Conservation (phyloP, 2,797 vertebrate genomes). For the Heliangelus exortis region DNA sequence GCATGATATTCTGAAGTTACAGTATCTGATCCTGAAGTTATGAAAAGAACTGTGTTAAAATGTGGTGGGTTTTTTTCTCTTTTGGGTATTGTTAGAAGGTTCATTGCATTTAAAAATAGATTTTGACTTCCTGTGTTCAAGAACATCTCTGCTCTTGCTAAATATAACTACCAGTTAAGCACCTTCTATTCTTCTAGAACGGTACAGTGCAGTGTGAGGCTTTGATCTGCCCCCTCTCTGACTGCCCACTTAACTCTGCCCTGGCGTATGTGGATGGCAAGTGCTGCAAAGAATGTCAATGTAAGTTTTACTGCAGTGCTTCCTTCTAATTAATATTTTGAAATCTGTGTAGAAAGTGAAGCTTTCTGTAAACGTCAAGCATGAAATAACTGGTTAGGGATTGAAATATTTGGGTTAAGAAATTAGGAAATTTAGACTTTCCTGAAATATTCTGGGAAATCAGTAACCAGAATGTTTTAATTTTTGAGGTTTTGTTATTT, state of each 20-base stretch:
- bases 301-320: slow-evolving; percentile 81
- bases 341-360: background rate
- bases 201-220: slow-evolving; percentile 92
- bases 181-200: slow-evolving; percentile 82
- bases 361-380: background rate
- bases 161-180: background rate
- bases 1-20: background rate
- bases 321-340: background rate
- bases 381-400: background rate
- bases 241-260: slow-evolving; percentile 86
- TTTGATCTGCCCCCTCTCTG: slow-evolving; percentile 85
- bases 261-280: slow-evolving; percentile 89
- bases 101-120: slow-evolving; percentile 36
- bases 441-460: background rate
- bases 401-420: background rate
- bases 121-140: background rate
- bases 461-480: background rate
- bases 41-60: background rate
- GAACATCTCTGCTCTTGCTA: background rate
- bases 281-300: slow-evolving; percentile 95
- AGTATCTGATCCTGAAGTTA: background rate
- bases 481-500: background rate
- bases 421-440: background rate
- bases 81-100: background rate
- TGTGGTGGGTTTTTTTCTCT: background rate